Evolutionary conservation across 2,888 invertebrate species (phyloP), one percentile per base, ranked within the genome.

Genomic region (Macaria liturata): DNA sequence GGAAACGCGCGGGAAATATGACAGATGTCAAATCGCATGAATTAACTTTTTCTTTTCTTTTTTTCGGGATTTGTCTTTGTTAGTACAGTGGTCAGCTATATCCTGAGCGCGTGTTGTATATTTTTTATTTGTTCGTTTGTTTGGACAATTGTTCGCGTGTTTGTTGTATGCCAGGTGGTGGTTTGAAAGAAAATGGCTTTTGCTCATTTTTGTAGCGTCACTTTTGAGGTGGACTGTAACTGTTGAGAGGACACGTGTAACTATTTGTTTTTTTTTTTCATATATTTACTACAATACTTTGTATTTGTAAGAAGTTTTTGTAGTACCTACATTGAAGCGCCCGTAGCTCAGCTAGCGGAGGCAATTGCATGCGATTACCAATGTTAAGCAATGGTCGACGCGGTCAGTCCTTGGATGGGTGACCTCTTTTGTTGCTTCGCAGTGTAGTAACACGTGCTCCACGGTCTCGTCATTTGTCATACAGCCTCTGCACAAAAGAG

Each of bases 1-100:
- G 57, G 50, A 62, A 49, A 50, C 69, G 69, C 71, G 77, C 79
- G 80, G 77, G 75, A 76, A 81, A 84, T 75, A 74, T 84, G 85
- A 85, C 86, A 85, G 80, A 80, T 86, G 84, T 78, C 80, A 75
- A 59, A 61, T 59, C 62, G 69, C 71, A 73, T 78, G 74, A 72
- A 74, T 77, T 71, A 65, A 57, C 48, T 56, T 45, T 47, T 65
- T 68, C 42, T 69, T 67, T 69, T 51, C n/a, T 30, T 70, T 70
- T 72, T 63, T 59, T 54, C 44, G 32, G 31, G 42, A 20, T 42
- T 49, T 20, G 20, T 3, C 51, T 34, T 61, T 54, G 57, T 67
- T 66, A 61, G 69, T 60, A 65, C 67, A 65, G 75, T 64, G 75
- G 77, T 75, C 76, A 77, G 69, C 67, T 67, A 71, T 74, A 68